Evolutionary conservation across 2,888 invertebrate species (phyloP).

Genomic region (Lepidochitona cinerea): DNA sequence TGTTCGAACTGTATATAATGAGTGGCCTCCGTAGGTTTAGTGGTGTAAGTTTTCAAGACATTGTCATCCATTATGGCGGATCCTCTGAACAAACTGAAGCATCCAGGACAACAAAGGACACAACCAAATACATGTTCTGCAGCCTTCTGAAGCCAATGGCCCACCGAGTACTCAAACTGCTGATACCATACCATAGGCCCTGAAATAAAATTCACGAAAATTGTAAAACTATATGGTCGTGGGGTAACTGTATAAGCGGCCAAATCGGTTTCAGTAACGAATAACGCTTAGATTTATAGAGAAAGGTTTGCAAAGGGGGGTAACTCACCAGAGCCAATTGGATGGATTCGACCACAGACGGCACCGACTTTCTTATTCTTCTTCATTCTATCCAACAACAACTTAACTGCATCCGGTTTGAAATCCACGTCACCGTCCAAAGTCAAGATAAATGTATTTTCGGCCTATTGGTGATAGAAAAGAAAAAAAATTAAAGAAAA

Average conservation of each 20-base stretch:
- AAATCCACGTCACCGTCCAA: slow-evolving; percentile 96
- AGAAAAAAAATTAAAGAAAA: neutral
- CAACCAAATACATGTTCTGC: slow-evolving; percentile 99
- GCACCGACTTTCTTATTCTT: slow-evolving; percentile 97
- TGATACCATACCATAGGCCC: slow-evolving; percentile 99
- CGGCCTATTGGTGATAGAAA: slow-evolving; percentile 73
- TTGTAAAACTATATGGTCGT: neutral
- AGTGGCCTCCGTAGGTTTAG: slow-evolving; percentile 79
- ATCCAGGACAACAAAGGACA: slow-evolving; percentile 92
- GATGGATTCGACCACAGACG: slow-evolving; percentile 98
- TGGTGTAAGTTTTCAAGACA: slow-evolving; percentile 90
- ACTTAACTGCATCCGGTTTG: slow-evolving; percentile 93
- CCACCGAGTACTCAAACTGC: slow-evolving; percentile 99
- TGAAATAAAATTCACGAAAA: slow-evolving; percentile 38
- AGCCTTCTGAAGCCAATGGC: slow-evolving; percentile 99
- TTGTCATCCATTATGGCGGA: slow-evolving; percentile 92
- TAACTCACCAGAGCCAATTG: slow-evolving; percentile 80
- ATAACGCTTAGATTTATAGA: too few species aligned
- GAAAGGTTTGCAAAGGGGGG: too few species aligned
- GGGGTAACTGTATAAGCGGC: neutral
- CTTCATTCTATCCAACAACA: slow-evolving; percentile 98
- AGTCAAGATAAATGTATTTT: slow-evolving; percentile 95
- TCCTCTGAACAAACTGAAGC: slow-evolving; percentile 91
- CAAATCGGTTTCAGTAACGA: too few species aligned
- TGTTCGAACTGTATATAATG: slow-evolving; percentile 95